Percentiles rank a stretch among this genome's conserved stretches.
Conservation (phyloP, 2,113 vertebrate genomes). For the zebrafish (Danio rerio) region DNA sequence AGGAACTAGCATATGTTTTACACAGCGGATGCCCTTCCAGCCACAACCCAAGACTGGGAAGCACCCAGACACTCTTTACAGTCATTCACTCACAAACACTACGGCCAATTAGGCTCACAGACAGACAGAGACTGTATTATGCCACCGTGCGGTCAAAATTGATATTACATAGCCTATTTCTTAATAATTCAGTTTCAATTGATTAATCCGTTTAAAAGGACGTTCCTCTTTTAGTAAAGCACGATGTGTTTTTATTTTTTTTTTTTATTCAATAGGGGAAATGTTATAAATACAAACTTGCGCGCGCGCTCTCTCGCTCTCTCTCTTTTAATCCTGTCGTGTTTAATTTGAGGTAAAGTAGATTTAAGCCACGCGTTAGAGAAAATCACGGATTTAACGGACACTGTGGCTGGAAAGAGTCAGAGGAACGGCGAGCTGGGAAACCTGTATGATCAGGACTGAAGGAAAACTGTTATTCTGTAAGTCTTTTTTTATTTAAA, state of each 20-base stretch:
- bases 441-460: neutral
- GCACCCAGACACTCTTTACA: no score
- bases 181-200: neutral
- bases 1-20: no score
- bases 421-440: neutral
- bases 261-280: no score
- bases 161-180: conserved; percentile 6
- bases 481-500: neutral
- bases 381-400: conserved; percentile 25
- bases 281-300: neutral
- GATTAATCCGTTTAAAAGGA: no score
- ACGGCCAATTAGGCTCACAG: no score
- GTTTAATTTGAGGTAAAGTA: conserved; percentile 15
- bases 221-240: no score
- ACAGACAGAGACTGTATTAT: neutral
- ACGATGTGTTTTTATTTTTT: no score
- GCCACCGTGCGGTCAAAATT: neutral
- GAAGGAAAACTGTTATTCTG: neutral
- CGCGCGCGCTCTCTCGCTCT: conserved; percentile 19
- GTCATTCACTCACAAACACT: neutral
- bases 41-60: no score
- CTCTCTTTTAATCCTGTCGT: conserved; percentile 22
- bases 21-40: no score
- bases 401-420: neutral
- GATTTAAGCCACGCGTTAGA: conserved; percentile 22